Percentiles rank a stretch among this genome's conserved stretches.
Conservation (phyloP, 1,140 invertebrate species). For the Psilanteris sp. region DNA sequence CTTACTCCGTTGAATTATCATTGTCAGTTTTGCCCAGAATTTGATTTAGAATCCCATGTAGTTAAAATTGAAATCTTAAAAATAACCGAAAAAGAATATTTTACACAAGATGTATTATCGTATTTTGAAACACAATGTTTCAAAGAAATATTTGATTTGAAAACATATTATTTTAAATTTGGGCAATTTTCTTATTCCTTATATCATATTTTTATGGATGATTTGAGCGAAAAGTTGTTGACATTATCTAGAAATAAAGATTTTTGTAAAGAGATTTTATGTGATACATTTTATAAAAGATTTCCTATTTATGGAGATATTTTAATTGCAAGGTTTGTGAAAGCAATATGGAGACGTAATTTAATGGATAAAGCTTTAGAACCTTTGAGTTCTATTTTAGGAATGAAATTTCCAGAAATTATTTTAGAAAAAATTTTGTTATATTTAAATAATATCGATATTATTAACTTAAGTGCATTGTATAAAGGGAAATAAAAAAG, state of each 20-base stretch:
- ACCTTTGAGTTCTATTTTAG: constrained; percentile 21
- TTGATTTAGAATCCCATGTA: constrained; percentile 41
- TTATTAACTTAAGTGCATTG: constrained; percentile 37
- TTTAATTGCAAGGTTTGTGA: constrained; percentile 48
- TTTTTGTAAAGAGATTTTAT: constrained; percentile 27
- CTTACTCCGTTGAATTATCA: constrained; percentile 47
- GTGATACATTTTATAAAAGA: constrained; percentile 34
- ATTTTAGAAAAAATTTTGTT: constrained; percentile 46
- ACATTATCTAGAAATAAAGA: constrained; percentile 27
- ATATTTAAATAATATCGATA: constrained; percentile 47
- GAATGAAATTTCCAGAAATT: constrained; percentile 17
- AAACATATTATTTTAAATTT: constrained; percentile 2
- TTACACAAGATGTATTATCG: constrained; percentile 31
- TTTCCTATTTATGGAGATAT: constrained; percentile 50
- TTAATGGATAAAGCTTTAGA: constrained; percentile 23
- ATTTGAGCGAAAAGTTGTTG: constrained; percentile 18
- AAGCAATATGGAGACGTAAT: constrained; percentile 27
- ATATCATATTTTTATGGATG: constrained; percentile 42
- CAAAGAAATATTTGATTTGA: constrained; percentile 45
- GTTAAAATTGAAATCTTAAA: constrained; percentile 52
- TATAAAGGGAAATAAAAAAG: constrained; percentile 12
- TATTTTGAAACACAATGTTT: constrained; percentile 52
- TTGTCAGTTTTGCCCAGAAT: constrained; percentile 44
- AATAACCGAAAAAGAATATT: constrained; percentile 47
- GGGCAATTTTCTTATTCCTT: constrained; percentile 22